These are phyloP conservation scores for Heteromormyrus szaboi DNA, from an alignment of 2,797 vertebrate genomes.

Conservation along the genomic window DNA sequence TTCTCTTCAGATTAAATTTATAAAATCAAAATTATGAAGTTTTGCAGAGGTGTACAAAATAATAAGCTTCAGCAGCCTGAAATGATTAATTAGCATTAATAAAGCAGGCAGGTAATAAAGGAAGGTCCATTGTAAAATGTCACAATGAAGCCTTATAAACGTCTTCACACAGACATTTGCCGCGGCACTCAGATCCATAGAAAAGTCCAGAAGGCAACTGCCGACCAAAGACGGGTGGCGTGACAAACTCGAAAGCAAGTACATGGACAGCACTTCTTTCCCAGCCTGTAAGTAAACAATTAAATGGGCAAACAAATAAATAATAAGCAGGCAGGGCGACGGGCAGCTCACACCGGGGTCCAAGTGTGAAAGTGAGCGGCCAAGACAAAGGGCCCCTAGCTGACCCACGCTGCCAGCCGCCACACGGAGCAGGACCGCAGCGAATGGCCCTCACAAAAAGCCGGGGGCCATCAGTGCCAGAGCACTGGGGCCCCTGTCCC, in stretches of 20 bases:
- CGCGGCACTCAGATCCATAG: not conserved
- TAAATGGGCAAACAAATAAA: not conserved
- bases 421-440: conserved; percentile 57
- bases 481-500: conserved; percentile 74
- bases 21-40: not conserved
- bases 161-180: not conserved
- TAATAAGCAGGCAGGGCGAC: not conserved
- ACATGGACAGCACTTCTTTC: not conserved
- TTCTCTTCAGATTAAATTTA: not conserved
- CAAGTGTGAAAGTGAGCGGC: conserved; percentile 28
- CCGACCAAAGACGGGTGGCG: not conserved
- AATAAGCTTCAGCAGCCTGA: not conserved
- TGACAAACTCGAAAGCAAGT: not conserved
- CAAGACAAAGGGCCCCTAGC: conserved; percentile 53
- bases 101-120: not conserved
- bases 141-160: not conserved
- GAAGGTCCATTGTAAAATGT: not conserved
- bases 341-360: not conserved
- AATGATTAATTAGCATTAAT: not conserved
- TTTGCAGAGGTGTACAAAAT: not conserved
- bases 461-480: conserved; percentile 66
- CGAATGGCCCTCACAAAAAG: conserved; percentile 60
- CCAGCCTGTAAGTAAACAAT: not conserved
- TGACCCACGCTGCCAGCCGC: conserved; percentile 53
- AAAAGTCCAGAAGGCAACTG: not conserved